These are phyloP conservation scores for Aproaerema taeniolella DNA, from an alignment of 2,888 invertebrate genomes.

Conservation along the genomic window DNA sequence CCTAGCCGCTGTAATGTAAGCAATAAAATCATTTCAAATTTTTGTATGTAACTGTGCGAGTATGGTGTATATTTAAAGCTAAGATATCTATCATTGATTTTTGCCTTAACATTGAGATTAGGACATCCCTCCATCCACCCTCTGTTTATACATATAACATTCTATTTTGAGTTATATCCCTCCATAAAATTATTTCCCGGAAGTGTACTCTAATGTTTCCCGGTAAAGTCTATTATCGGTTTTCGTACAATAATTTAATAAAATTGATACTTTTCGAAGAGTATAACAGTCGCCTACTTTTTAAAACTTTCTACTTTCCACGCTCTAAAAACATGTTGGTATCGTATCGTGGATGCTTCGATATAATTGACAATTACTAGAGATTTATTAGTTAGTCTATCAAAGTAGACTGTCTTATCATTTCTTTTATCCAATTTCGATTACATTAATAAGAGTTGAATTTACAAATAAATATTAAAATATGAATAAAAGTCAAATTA, in stretches of 20 bases:
- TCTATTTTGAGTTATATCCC: constrained; percentile 5
- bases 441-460: no score
- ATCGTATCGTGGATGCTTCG: constrained; percentile 60
- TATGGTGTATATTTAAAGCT: not conserved
- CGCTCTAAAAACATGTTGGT: constrained; percentile 74
- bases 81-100: no score
- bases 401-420: no score
- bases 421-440: constrained; percentile 4
- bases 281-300: constrained; percentile 65
- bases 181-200: not conserved
- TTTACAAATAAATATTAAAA: no score
- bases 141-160: constrained; percentile 3
- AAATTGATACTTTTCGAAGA: constrained; percentile 52
- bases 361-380: constrained; percentile 45
- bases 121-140: constrained; percentile 1
- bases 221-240: not conserved
- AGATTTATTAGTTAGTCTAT: constrained; percentile 30
- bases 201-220: not conserved
- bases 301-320: constrained; percentile 74
- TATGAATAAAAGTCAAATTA: no score
- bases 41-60: not conserved
- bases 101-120: no score
- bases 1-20: no score
- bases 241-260: constrained; percentile 27
- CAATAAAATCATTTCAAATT: constrained; percentile 1